Conservation (phyloP, 2,113 vertebrate genomes). For the Myiozetetes cayanensis region DNA sequence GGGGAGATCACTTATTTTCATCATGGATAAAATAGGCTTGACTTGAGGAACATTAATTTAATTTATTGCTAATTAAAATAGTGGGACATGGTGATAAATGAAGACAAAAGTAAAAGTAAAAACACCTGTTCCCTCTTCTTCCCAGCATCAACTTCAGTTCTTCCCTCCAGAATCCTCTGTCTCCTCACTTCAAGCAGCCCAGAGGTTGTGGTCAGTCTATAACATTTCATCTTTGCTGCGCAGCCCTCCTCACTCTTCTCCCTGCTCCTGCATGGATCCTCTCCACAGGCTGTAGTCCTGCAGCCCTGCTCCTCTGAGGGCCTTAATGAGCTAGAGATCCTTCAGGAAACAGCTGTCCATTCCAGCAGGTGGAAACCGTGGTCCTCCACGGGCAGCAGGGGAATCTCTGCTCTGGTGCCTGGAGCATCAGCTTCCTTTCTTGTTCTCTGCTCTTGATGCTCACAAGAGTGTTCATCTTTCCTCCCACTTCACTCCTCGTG, state of each 20-base stretch:
- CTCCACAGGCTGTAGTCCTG: not conserved
- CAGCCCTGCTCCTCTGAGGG: rapidly evolving
- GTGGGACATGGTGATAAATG: not conserved
- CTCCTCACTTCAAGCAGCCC: not conserved
- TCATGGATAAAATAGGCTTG: not conserved
- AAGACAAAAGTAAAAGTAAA: not conserved
- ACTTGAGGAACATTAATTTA: not conserved
- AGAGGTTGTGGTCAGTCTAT: too few species aligned
- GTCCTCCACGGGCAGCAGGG: not conserved
- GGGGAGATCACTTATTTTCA: not conserved
- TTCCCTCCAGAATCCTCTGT: not conserved
- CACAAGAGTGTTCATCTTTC: not conserved
- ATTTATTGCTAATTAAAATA: not conserved
- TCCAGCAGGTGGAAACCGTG: rapidly evolving
- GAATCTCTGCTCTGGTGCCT: not conserved
- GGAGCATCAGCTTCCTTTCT: not conserved
- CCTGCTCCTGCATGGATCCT: not conserved
- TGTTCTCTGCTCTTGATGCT: not conserved
- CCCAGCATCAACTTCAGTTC: not conserved
- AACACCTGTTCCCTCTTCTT: not conserved
- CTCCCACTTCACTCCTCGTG: not conserved
- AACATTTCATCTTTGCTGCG: not conserved
- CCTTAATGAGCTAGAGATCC: not conserved
- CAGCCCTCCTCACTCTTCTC: not conserved
- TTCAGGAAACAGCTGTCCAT: not conserved